These are phyloP conservation scores for Chelonoidis abingdonii DNA, from an alignment of 2,113 vertebrate species.

Conservation along the genomic window DNA sequence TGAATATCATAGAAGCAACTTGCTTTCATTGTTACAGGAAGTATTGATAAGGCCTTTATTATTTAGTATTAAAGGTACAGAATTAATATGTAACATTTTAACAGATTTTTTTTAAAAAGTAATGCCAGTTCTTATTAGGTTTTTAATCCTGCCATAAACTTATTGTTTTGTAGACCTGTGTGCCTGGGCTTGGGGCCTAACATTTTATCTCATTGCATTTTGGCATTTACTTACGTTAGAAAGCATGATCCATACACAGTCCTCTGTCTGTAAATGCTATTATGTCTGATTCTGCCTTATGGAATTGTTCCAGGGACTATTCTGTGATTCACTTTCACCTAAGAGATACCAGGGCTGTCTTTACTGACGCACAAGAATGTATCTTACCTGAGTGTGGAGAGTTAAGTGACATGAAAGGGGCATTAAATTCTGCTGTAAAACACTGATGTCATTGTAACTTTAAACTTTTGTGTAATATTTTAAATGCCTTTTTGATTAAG, in stretches of 20 bases:
- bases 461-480: slow-evolving; percentile 9
- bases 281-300: neutral
- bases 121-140: neutral
- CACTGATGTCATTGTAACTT: neutral
- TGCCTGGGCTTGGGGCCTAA: neutral
- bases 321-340: neutral
- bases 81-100: neutral
- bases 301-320: neutral
- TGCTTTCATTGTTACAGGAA: neutral
- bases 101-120: neutral
- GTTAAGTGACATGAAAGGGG: neutral
- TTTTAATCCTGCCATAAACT: neutral
- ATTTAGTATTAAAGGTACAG: neutral
- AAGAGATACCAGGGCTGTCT: neutral
- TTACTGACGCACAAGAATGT: slow-evolving; percentile 6
- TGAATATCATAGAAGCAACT: neutral
- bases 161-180: neutral
- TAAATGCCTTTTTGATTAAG: neutral
- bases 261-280: neutral
- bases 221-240: neutral
- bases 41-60: neutral
- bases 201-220: neutral
- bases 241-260: neutral
- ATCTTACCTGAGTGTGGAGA: neutral
- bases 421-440: neutral